phyloP scores from a whole-genome alignment of 64 coral and sea anemone genomes.

The Montipora sp. region DNA sequence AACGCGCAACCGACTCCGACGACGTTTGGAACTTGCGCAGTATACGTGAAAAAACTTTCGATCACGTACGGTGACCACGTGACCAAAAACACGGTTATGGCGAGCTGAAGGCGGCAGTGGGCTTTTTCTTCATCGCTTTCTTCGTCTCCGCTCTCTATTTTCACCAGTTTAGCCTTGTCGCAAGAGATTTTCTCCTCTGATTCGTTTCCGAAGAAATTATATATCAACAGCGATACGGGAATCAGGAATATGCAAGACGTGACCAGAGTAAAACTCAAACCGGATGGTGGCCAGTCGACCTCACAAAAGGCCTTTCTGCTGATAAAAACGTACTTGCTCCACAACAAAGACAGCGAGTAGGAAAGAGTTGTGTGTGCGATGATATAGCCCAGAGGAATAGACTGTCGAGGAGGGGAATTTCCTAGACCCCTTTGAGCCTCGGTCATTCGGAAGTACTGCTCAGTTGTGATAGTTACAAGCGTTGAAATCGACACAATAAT shows the following conservation, averaged over 20 bases:
- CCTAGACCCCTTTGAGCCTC: conserved; percentile 16
- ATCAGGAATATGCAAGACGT: conserved; percentile 90
- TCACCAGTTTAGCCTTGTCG: conserved; percentile 55
- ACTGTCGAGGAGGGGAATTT: conserved; percentile 41
- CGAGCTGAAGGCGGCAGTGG: conserved; percentile 74
- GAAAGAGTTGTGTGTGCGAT: conserved; percentile 97
- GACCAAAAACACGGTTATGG: conserved; percentile 80
- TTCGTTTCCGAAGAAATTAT: conserved; percentile 71
- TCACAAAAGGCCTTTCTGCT: conserved; percentile 97
- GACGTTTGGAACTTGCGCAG: conserved; percentile 72
- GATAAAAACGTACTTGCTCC: conserved; percentile 99
- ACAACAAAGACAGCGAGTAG: conserved; percentile 90
- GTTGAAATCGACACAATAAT: conserved; percentile 97
- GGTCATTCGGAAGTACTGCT: conserved; percentile 79
- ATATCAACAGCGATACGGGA: conserved; percentile 86
- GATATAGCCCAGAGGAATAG: conserved; percentile 87
- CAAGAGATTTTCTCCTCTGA: conserved; percentile 21
- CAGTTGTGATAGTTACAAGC: conserved; percentile 89
- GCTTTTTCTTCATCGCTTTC: conserved; percentile 38
- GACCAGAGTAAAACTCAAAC: conserved; percentile 76
- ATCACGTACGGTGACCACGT: conserved; percentile 95
- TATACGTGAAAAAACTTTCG: conserved; percentile 88
- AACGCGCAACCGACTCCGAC: conserved; percentile 90
- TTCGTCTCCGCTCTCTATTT: conserved; percentile 42
- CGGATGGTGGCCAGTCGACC: conserved; percentile 92